A percentile compares a stretch with the other conserved stretches of the same genome.
These are phyloP conservation scores for Protonibea diacanthus DNA, from an alignment of 2,797 vertebrate genomes.

Conservation along the genomic window DNA sequence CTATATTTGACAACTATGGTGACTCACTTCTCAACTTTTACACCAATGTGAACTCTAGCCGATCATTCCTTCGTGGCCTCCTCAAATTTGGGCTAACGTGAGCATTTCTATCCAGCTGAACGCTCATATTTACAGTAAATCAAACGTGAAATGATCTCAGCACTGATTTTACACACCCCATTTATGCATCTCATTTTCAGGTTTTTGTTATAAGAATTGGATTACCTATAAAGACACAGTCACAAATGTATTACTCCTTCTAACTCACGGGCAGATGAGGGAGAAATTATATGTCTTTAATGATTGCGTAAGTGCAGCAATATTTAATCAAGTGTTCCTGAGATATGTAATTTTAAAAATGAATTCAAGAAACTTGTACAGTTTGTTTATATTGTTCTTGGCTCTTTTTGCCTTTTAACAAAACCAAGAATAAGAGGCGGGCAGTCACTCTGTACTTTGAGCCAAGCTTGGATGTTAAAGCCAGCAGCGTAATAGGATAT, in stretches of 20 bases:
- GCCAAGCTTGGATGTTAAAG: conserved; percentile 58
- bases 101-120: background rate
- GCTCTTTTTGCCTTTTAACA: conserved; percentile 43
- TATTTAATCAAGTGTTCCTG: background rate
- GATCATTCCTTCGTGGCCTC: background rate
- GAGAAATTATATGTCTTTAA: background rate
- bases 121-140: background rate
- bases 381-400: conserved; percentile 60
- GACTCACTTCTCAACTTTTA: background rate
- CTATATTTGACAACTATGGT: background rate
- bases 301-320: background rate
- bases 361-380: conserved; percentile 40
- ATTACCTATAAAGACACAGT: background rate
- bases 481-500: conserved; percentile 60
- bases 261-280: background rate
- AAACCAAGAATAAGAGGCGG: conserved; percentile 41
- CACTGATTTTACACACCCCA: no score
- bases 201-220: background rate
- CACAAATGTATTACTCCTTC: background rate
- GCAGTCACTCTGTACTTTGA: conserved; percentile 32
- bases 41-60: background rate
- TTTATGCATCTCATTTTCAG: background rate
- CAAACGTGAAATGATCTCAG: background rate
- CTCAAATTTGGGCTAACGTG: background rate
- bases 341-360: conserved; percentile 35